Evolutionary conservation across 2,797 vertebrate species (phyloP), one percentile per base, ranked within the genome.

Genomic region (Cheracebus regulus): DNA sequence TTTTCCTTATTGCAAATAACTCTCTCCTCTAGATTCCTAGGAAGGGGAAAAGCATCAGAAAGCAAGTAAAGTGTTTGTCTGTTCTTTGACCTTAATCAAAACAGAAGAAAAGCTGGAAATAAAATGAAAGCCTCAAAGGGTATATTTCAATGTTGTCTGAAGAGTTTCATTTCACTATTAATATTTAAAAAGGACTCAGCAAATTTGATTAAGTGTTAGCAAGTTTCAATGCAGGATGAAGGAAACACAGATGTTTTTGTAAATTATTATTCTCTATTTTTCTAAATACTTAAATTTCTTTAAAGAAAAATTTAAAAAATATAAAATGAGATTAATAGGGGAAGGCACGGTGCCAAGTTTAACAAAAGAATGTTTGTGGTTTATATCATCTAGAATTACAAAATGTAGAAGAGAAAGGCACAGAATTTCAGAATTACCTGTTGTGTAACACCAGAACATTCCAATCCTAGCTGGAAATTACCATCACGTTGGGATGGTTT

Each of bases 61-160:
- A 92, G 3, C 4, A 17, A 52, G 22, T 9, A 30, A 72, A 78
- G 30, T 19, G 2, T 84, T 86, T 88, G 61, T 88, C 55, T 84
- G 26, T 33, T 76, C 48, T 78, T 94, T 86, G 26, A 64, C 64
- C 72, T 93, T 93, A 41, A 46, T 78, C 46, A 39, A 22, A 94
- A 84, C 22, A 95, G 41, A 87, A 22, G 64, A 80, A 94, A 96
- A 67, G 55, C 46, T 94, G 76, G 82, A 94, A 96, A 88, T 72
- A 80, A 91, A 70, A 72, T 4, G 30, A 92, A 20, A 93, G 4
- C 20, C 83, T n/a, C 5, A 55, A 33, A 30, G 26, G 33, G 17
- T 36, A 28, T 36, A 46, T 39, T 93, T 88, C 80, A 81, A 57
- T 41, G 88, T 75, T 82, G 33, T 73, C 58, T 81, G 30, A 36